phyloP scores from a whole-genome alignment of 2,888 invertebrate species.

The Mongoloraphidia duomilia region DNA sequence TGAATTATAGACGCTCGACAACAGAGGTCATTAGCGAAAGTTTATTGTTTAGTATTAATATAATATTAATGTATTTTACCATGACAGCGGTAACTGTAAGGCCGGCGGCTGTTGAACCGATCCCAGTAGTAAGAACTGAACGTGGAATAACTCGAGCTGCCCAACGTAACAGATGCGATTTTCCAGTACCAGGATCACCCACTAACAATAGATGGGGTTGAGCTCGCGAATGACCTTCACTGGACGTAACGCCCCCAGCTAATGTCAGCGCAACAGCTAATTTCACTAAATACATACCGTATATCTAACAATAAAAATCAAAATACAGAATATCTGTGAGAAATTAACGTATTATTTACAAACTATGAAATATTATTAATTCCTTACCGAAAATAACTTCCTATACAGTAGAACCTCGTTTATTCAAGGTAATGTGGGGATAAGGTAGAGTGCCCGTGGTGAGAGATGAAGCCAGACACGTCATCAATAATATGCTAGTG shows the following conservation, averaged over 20 bases:
- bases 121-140: conserved; percentile 73
- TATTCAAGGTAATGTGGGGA: no score
- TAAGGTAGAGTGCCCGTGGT: no score
- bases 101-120: conserved; percentile 76
- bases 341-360: no score
- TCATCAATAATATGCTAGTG: no score
- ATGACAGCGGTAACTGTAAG: conserved; percentile 76
- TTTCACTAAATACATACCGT: conserved; percentile 78
- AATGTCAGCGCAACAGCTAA: conserved; percentile 60
- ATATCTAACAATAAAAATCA: conserved; percentile 42
- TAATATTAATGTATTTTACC: conserved; percentile 32
- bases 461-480: no score
- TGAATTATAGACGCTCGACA: no score
- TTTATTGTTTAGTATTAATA: background rate
- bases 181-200: conserved; percentile 83
- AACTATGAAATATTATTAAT: no score
- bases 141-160: conserved; percentile 51
- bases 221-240: conserved; percentile 44
- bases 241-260: conserved; percentile 38
- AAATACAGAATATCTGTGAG: no score
- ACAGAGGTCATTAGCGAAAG: no score
- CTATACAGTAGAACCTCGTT: no score
- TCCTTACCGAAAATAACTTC: no score
- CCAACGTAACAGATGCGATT: conserved; percentile 69
- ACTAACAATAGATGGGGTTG: conserved; percentile 76